Conservation (phyloP, 2,888 invertebrate genomes). For the Lasioglossum pauxillum region DNA sequence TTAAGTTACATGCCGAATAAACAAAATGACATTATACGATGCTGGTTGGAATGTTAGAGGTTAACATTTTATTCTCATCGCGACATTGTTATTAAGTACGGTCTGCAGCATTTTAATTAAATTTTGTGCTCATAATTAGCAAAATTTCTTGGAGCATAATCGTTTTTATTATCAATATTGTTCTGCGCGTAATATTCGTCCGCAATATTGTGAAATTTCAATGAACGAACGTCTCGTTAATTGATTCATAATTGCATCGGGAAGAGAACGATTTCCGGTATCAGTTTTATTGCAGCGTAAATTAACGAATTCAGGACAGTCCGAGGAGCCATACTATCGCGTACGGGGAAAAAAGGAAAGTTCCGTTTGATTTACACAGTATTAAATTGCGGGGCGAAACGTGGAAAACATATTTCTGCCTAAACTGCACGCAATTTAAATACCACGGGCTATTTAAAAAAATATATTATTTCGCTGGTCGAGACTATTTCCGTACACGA, state of each 20-base stretch:
- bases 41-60: background rate
- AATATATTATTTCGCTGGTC: slow-evolving; percentile 5
- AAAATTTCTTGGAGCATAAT: background rate
- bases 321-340: background rate
- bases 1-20: background rate
- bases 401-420: slow-evolving; percentile 12
- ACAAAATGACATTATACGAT: background rate
- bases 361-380: background rate
- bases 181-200: background rate
- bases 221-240: background rate
- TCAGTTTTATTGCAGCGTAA: background rate
- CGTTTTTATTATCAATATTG: background rate
- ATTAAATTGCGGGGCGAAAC: background rate
- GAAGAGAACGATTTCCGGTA: background rate
- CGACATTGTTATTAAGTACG: background rate
- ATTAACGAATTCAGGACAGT: background rate
- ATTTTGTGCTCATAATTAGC: background rate
- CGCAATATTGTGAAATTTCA: background rate
- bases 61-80: background rate
- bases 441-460: slow-evolving; percentile 9
- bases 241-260: background rate
- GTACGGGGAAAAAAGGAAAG: background rate
- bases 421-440: slow-evolving; percentile 23
- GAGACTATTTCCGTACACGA: background rate
- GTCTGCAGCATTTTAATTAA: background rate